phyloP scores from a whole-genome alignment of 2,888 invertebrate species.

The Pycnomerus fuliginosus region DNA sequence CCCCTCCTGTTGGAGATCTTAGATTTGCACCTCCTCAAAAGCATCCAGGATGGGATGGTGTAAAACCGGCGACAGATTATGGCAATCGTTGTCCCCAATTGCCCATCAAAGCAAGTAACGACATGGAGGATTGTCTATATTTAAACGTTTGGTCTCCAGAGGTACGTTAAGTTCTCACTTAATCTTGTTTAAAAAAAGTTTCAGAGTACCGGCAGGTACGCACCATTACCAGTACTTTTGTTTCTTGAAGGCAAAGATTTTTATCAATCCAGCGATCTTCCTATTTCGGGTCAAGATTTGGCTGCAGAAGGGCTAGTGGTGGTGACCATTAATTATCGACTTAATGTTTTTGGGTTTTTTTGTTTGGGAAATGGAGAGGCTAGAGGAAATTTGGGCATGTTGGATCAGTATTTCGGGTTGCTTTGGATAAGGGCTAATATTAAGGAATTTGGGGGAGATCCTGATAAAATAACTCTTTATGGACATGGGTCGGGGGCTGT shows the following conservation, averaged over 20 bases:
- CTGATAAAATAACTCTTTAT: slow-evolving; percentile 72
- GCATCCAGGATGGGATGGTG: slow-evolving; percentile 71
- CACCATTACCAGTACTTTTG: slow-evolving; percentile 67
- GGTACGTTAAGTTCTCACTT: slow-evolving; percentile 51
- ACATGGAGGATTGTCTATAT: slow-evolving; percentile 83
- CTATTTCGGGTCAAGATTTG: slow-evolving; percentile 68
- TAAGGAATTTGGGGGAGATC: slow-evolving; percentile 77
- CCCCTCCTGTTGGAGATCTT: slow-evolving; percentile 69
- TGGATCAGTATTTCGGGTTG: slow-evolving; percentile 82
- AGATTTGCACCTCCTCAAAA: slow-evolving; percentile 74
- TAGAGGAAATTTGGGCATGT: slow-evolving; percentile 82
- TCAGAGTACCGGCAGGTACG: slow-evolving; percentile 40
- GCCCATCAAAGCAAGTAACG: slow-evolving; percentile 42
- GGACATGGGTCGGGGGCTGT: slow-evolving; percentile 81
- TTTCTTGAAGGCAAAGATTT: slow-evolving; percentile 69
- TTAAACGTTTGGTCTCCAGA: slow-evolving; percentile 88
- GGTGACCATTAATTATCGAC: slow-evolving; percentile 68
- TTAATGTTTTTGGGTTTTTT: slow-evolving; percentile 71
- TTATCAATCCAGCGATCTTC: slow-evolving; percentile 52
- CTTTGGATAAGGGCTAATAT: slow-evolving; percentile 78
- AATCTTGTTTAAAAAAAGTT: slow-evolving; percentile 1
- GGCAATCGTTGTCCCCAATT: slow-evolving; percentile 70
- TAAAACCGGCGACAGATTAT: slow-evolving; percentile 68
- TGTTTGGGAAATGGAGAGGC: slow-evolving; percentile 58
- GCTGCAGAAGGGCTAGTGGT: slow-evolving; percentile 71